These are phyloP conservation scores for Psilopogon haemacephalus DNA, from an alignment of 2,113 vertebrate genomes.

Conservation along the genomic window DNA sequence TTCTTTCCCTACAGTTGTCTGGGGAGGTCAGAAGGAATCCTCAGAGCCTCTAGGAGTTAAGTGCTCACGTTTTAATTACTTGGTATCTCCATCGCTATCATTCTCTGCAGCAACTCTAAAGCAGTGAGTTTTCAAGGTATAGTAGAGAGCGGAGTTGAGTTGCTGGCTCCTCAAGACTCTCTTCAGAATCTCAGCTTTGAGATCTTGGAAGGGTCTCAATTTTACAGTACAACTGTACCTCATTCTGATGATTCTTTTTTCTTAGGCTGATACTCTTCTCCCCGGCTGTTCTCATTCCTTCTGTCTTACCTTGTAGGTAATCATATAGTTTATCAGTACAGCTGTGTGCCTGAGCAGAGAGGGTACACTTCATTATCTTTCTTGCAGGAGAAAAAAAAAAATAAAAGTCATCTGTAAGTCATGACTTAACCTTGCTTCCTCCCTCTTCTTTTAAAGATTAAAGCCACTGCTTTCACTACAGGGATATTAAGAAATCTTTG, in stretches of 20 bases:
- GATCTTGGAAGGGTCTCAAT: background rate
- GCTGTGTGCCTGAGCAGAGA: background rate
- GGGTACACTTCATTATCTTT: background rate
- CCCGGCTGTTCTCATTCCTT: background rate
- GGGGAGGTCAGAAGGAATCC: background rate
- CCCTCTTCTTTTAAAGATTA: background rate
- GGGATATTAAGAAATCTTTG: background rate
- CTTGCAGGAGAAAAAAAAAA: background rate
- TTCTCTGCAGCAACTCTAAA: background rate
- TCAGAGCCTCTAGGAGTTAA: background rate
- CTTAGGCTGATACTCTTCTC: background rate
- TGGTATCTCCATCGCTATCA: background rate
- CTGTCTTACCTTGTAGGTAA: background rate
- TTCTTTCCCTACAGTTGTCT: background rate
- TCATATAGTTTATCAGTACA: background rate
- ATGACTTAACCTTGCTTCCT: background rate
- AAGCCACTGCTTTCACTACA: background rate
- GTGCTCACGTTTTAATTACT: background rate
- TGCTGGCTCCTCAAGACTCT: background rate
- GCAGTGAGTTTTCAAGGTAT: background rate
- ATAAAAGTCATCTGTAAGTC: background rate
- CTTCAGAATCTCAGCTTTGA: background rate
- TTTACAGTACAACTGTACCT: background rate
- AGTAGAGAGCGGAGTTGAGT: background rate
- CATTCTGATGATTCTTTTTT: background rate